Conservation (phyloP, 2,113 vertebrate species). For the Amphiprion ocellaris region DNA sequence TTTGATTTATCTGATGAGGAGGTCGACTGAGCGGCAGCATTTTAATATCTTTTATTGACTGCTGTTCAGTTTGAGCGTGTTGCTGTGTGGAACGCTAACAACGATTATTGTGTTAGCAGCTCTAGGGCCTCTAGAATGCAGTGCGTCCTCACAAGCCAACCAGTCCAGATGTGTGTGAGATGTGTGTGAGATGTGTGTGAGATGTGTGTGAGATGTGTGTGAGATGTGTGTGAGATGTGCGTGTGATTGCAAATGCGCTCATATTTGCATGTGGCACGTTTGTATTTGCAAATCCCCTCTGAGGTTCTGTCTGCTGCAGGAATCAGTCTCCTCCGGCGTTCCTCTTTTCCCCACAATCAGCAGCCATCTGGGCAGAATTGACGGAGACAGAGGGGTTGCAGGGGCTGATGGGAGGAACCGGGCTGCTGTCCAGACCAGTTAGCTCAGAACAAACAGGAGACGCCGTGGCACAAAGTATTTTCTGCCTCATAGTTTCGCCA, state of each 20-base stretch:
- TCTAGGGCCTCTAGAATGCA: too few relatives aligned
- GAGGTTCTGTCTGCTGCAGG: constrained; percentile 12
- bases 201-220: too few relatives aligned
- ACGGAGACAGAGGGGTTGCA: constrained; percentile 24
- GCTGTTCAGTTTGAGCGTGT: too few relatives aligned
- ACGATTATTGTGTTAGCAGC: too few relatives aligned
- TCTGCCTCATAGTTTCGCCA: background rate
- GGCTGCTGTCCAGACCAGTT: constrained; percentile 18
- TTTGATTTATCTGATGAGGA: too few relatives aligned
- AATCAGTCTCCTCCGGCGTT: background rate
- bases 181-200: too few relatives aligned
- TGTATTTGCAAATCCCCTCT: constrained; percentile 14
- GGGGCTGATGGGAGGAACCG: constrained; percentile 15
- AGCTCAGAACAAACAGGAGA: constrained; percentile 23
- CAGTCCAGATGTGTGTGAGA: too few relatives aligned
- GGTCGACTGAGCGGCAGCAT: too few relatives aligned
- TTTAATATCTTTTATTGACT: too few relatives aligned
- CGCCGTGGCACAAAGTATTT: background rate
- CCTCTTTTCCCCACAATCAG: constrained; percentile 25
- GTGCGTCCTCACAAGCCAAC: too few relatives aligned
- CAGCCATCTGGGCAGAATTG: constrained; percentile 10
- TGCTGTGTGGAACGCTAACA: too few relatives aligned
- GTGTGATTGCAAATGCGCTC: background rate
- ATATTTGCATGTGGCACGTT: constrained; percentile 34
- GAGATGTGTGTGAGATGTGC: too few relatives aligned